Conservation (phyloP, 2,888 invertebrate species). For the Rhingia rostrata region DNA sequence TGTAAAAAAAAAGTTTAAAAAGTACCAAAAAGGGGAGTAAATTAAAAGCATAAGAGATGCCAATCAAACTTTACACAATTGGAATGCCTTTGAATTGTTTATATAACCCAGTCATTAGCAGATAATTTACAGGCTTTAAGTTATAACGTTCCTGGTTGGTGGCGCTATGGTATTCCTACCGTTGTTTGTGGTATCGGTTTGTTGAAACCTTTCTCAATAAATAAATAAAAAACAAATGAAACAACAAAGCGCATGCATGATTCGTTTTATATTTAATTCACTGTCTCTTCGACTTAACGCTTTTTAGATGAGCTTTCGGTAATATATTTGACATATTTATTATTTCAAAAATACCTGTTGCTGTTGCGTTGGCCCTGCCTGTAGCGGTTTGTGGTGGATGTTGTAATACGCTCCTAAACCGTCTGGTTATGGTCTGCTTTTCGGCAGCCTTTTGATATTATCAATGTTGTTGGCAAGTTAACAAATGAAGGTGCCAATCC, state of each 20-base stretch:
- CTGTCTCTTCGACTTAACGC: slow-evolving; percentile 1
- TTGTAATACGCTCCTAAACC: slow-evolving; percentile 55
- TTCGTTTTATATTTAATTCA: slow-evolving; percentile 41
- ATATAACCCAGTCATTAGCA: not conserved
- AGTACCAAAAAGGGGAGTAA: no score
- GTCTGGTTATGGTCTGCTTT: slow-evolving; percentile 46
- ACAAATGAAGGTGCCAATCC: slow-evolving; percentile 40
- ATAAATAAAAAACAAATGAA: not conserved
- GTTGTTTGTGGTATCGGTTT: slow-evolving; percentile 4
- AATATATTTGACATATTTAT: slow-evolving; percentile 65
- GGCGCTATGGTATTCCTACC: not conserved
- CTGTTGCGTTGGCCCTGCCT: slow-evolving; percentile 1
- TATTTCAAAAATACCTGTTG: slow-evolving; percentile 62
- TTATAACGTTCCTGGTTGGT: slow-evolving; percentile 2
- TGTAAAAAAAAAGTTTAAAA: not conserved
- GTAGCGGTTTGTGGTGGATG: slow-evolving; percentile 19
- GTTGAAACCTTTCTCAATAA: slow-evolving; percentile 17
- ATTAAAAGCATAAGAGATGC: not conserved
- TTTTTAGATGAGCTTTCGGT: slow-evolving; percentile 43
- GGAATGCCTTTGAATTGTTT: not conserved
- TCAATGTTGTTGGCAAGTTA: slow-evolving; percentile 13
- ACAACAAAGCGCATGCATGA: not conserved
- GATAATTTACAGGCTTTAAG: slow-evolving; percentile 28
- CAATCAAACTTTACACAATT: slow-evolving; percentile 1
- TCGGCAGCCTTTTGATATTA: slow-evolving; percentile 6